Base-by-base conservation (phyloP, 2,888 invertebrate genomes). In the Chaitophorus viminalis region DNA sequence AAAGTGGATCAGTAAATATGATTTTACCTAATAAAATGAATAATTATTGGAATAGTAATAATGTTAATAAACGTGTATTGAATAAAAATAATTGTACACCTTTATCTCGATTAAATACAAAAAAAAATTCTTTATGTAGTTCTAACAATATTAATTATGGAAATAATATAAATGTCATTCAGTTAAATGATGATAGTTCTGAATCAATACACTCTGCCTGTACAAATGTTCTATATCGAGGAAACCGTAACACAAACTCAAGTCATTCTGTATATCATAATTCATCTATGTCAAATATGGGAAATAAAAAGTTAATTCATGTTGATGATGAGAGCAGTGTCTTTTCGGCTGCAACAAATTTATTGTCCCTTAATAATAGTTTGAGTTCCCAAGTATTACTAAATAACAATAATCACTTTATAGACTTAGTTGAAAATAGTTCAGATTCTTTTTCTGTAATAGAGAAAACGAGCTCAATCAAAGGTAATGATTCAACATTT, bases 1-100 rank as follows among this genome's bases (percentile, higher is more conserved):
- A 87, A 14, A 74, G n/a, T 81, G 84, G 68, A n/a, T 85, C 76
- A 31, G 9, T 84, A 52, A 31, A 46, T 68, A 85, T 85, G 39
- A 33, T 65, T 68, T 31, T 65, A 1, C 39, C 46, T 46, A 33
- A n/a, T 65, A 21, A 18, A 11, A 52, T 52, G 31, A 39, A 18
- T 33, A 54, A 3, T 33, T 54, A 33, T 11, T 5, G 14, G n/a
- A 39, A 65, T 39, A 79, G 25, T 72, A 72, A 33, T 21, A 39
- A 14, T 31, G 31, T 77, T 18, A 46, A 25, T 31, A 70, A 25
- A 46, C 70, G 31, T 81, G 2, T 81, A 81, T 81, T 46, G 6
- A 54, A 76, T 33, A 33, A 76, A 84, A 39, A 83, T 14, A 29
- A 75, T 46, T 17, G 17, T 39, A 31, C n/a, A 21, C 17, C 8